Conservation (phyloP, 2,113 vertebrate genomes). For the Manacus vitellinus region DNA sequence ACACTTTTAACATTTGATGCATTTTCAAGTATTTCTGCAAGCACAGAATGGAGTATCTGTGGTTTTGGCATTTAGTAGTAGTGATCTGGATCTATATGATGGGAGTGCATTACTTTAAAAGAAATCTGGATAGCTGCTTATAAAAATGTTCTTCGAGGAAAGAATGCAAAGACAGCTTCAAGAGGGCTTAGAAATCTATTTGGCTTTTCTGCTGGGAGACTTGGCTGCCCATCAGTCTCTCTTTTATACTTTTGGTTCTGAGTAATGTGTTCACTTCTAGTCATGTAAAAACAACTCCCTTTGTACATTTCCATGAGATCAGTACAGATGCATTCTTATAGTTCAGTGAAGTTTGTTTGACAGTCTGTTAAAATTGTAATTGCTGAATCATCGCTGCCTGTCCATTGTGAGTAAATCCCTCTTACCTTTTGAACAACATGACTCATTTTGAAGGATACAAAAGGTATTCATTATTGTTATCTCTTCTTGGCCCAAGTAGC, state of each 20-base stretch:
- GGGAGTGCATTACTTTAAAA: neutral
- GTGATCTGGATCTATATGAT: neutral
- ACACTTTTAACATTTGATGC: neutral
- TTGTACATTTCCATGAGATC: constrained; percentile 30
- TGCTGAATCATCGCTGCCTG: constrained; percentile 41
- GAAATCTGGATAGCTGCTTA: neutral
- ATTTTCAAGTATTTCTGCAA: neutral
- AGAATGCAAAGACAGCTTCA: neutral
- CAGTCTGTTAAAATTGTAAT: constrained; percentile 23
- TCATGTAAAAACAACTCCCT: constrained; percentile 19
- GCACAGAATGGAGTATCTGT: neutral
- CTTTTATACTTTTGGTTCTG: constrained; percentile 18
- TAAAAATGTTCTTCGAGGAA: neutral
- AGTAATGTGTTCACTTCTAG: neutral
- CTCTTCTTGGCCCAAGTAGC: neutral
- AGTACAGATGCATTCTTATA: constrained; percentile 27
- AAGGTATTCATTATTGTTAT: constrained; percentile 24
- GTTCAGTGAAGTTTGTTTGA: constrained; percentile 13
- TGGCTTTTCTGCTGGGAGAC: neutral
- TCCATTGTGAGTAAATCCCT: constrained; percentile 26
- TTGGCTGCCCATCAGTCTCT: constrained; percentile 7
- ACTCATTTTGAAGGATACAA: constrained; percentile 35
- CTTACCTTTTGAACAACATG: constrained; percentile 41
- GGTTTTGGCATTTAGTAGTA: neutral
- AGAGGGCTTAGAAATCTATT: constrained; percentile 10